phyloP scores from a whole-genome alignment of 2,888 invertebrate species.

The Diarsia rubi region DNA sequence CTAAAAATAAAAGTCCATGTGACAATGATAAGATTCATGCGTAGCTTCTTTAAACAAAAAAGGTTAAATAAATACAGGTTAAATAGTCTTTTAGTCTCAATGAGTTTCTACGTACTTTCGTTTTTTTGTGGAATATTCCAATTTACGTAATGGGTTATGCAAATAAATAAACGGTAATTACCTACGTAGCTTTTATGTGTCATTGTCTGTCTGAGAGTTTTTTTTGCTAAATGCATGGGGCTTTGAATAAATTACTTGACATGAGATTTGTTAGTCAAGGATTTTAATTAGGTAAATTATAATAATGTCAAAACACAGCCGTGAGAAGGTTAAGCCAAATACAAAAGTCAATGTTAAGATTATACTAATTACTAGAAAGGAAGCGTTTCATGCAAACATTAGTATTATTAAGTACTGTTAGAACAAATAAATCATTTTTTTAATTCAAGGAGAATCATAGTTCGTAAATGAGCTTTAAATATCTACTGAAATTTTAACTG shows the following conservation, averaged over 20 bases:
- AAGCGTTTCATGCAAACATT: slow-evolving; percentile 28
- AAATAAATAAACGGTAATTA: not conserved
- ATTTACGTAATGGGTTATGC: not conserved
- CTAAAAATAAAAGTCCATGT: slow-evolving; percentile 32
- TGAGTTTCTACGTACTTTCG: not conserved
- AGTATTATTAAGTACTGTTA: not conserved
- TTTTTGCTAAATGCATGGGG: not conserved
- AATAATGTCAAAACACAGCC: not conserved
- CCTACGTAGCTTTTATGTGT: too few relatives aligned
- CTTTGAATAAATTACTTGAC: not conserved
- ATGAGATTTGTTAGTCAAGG: not conserved
- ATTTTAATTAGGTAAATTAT: not conserved
- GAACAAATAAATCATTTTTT: slow-evolving; percentile 19
- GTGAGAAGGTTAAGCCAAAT: slow-evolving; percentile 24
- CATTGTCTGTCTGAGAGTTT: not conserved
- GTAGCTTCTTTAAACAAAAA: slow-evolving; percentile 23
- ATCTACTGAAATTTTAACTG: not conserved
- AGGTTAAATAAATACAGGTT: slow-evolving; percentile 13
- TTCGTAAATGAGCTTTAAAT: not conserved
- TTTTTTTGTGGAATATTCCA: not conserved
- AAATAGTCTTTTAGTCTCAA: not conserved
- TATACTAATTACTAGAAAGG: not conserved
- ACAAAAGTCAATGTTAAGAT: slow-evolving; percentile 20
- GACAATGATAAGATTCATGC: slow-evolving; percentile 28
- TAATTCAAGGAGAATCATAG: not conserved